These are phyloP conservation scores for Pygoscelis antarcticus DNA, from an alignment of 2,113 vertebrate genomes.

Conservation along the genomic window DNA sequence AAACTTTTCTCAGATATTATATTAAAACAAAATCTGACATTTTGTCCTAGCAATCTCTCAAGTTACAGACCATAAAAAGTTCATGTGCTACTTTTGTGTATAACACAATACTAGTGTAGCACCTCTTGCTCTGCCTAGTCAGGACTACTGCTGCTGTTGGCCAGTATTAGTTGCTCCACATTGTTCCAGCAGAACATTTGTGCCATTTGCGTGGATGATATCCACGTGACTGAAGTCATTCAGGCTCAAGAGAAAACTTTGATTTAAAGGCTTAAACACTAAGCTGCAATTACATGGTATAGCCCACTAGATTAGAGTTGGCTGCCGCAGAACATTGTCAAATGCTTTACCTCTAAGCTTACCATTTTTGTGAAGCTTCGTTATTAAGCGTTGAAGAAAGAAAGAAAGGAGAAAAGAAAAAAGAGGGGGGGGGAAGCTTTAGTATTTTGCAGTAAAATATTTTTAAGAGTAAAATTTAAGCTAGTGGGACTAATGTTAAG, in stretches of 20 bases:
- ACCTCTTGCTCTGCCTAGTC: neutral
- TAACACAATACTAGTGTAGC: neutral
- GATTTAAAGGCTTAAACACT: neutral
- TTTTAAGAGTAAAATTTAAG: neutral
- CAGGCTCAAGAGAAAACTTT: neutral
- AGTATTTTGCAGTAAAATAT: neutral
- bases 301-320: neutral
- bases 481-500: neutral
- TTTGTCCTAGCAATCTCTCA: neutral
- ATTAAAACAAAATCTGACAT: neutral
- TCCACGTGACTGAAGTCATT: neutral
- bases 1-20: neutral
- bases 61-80: neutral
- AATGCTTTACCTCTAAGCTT: neutral
- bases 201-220: neutral
- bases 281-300: neutral
- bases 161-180: neutral
- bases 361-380: neutral
- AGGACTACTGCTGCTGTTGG: neutral
- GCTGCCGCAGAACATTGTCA: neutral
- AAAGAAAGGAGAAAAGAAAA: neutral
- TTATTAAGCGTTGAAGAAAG: neutral
- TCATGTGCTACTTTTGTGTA: neutral
- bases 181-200: neutral
- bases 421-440: accelerated